These are phyloP conservation scores for Mycteria americana DNA, from an alignment of 2,797 vertebrate genomes.

Conservation along the genomic window DNA sequence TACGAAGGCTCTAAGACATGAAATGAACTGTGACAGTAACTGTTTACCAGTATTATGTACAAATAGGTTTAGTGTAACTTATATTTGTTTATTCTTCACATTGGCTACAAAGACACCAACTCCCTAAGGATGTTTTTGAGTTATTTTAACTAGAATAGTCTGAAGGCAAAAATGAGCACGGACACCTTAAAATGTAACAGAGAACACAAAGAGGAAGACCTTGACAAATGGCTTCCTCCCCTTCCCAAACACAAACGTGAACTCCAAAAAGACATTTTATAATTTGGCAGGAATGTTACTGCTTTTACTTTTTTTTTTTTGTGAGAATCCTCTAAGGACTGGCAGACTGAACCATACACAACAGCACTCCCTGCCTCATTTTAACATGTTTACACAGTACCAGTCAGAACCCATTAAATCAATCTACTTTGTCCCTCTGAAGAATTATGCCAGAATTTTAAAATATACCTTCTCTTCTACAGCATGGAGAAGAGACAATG, in stretches of 20 bases:
- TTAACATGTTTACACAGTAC: not conserved
- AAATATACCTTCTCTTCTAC: not conserved
- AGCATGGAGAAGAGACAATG: not conserved
- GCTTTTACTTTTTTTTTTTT: not conserved
- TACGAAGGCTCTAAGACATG: not conserved
- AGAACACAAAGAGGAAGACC: not conserved
- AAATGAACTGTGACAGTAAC: not conserved
- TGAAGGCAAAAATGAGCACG: not conserved
- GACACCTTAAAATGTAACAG: not conserved
- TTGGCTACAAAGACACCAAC: not conserved
- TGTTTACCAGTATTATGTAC: not conserved
- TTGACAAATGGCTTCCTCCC: not conserved
- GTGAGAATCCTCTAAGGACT: not conserved
- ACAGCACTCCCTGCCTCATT: not conserved
- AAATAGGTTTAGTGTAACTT: not conserved
- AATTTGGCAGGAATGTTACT: not conserved
- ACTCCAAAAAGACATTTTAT: not conserved
- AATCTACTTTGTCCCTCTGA: not conserved
- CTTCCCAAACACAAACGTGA: not conserved
- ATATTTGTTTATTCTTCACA: not conserved
- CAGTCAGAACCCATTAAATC: not conserved
- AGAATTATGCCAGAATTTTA: not conserved
- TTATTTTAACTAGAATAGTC: not conserved
- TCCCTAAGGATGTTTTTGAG: not conserved
- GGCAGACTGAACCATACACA: not conserved